These are phyloP conservation scores for Dolichomitus sp. DNA, from an alignment of 2,888 invertebrate genomes.

Conservation along the genomic window DNA sequence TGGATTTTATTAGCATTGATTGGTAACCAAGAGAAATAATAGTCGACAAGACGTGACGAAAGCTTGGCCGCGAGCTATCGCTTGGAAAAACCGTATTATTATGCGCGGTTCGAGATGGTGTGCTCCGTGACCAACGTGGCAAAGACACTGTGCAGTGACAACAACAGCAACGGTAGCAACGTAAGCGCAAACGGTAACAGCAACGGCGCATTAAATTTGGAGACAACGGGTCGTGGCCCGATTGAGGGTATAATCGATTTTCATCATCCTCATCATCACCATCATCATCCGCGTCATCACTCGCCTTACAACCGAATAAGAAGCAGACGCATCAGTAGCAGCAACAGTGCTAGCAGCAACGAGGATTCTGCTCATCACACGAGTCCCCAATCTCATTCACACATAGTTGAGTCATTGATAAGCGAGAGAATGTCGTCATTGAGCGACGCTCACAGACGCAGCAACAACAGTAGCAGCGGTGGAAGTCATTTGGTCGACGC, in stretches of 20 bases:
- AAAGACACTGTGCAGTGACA: constrained; percentile 73
- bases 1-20: not conserved
- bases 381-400: constrained; percentile 75
- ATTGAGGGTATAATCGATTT: constrained; percentile 56
- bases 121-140: constrained; percentile 84
- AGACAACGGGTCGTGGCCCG: constrained; percentile 60
- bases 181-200: constrained; percentile 6
- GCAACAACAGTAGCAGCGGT: constrained; percentile 53
- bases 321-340: constrained; percentile 57
- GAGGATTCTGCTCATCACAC: constrained; percentile 74
- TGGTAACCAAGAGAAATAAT: not conserved
- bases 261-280: constrained; percentile 46
- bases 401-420: constrained; percentile 71
- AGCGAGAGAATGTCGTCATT: constrained; percentile 81
- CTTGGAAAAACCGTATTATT: constrained; percentile 73
- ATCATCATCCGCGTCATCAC: constrained; percentile 51
- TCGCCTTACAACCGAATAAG: constrained; percentile 53
- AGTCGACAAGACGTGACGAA: constrained; percentile 6
- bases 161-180: constrained; percentile 62
- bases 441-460: constrained; percentile 77
- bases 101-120: constrained; percentile 85
- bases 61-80: constrained; percentile 60
- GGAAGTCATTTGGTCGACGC: constrained; percentile 72
- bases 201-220: constrained; percentile 55
- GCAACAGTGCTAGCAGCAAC: constrained; percentile 58